Percentiles rank a stretch among this genome's conserved stretches.
Conservation (phyloP, 2,113 vertebrate genomes). For the Dromiciops gliroides region DNA sequence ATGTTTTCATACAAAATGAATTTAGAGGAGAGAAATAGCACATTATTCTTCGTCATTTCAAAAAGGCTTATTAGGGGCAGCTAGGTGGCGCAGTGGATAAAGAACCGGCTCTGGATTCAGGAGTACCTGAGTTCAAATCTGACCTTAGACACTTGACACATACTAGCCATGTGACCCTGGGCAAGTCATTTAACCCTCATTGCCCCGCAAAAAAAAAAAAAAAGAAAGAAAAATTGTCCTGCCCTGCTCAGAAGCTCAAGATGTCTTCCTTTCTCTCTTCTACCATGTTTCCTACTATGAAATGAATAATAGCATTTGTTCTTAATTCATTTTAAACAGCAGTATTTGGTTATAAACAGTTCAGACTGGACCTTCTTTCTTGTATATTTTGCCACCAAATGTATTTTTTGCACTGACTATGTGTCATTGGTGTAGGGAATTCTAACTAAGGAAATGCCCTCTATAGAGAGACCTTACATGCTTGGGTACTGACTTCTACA, state of each 20-base stretch:
- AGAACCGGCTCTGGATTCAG: no score
- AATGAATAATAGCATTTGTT: not conserved
- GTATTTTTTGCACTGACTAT: not conserved
- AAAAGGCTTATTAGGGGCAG: not conserved
- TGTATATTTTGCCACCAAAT: not conserved
- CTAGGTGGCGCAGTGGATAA: no score
- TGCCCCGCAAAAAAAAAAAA: no score
- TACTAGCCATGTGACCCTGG: no score
- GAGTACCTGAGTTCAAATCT: no score
- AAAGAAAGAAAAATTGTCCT: no score
- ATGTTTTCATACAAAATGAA: not conserved
- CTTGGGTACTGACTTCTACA: not conserved
- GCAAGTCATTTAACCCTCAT: no score
- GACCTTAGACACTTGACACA: no score
- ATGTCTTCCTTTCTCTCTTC: not conserved
- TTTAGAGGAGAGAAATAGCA: not conserved
- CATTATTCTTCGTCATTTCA: not conserved
- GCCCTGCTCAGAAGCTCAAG: not conserved
- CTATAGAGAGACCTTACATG: not conserved
- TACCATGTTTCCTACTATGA: not conserved
- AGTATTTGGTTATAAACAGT: not conserved
- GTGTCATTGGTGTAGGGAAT: not conserved
- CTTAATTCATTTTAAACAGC: not conserved
- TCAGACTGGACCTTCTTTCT: not conserved
- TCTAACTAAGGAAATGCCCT: not conserved